Evolutionary conservation across 1,140 invertebrate genomes (phyloP).

Genomic region (Pseudomyrmex pallidus): DNA sequence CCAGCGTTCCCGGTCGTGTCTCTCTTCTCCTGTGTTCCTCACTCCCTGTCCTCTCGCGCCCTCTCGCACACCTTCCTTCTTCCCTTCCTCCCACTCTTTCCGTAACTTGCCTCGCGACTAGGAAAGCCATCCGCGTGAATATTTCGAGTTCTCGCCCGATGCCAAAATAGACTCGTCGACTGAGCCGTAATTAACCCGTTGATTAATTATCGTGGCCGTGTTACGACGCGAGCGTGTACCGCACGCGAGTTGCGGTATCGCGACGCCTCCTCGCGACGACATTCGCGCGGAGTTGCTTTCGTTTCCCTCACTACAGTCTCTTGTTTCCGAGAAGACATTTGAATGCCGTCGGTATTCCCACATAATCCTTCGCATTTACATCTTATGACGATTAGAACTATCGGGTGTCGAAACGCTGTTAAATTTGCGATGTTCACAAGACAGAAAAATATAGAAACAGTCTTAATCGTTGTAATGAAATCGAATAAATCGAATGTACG

Average conservation of each 20-base stretch:
- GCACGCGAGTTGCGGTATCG: conserved; percentile 16
- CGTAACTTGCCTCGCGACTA: conserved; percentile 40
- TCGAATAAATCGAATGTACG: background rate
- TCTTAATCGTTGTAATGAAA: background rate
- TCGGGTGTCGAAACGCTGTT: conserved; percentile 17
- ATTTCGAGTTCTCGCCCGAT: conserved; percentile 66
- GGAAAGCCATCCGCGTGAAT: conserved; percentile 67
- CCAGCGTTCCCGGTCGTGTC: conserved; percentile 14
- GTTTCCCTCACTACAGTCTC: background rate
- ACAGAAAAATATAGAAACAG: background rate
- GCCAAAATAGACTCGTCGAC: conserved; percentile 63
- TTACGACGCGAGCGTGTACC: conserved; percentile 22
- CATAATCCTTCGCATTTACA: background rate
- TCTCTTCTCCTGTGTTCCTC: conserved; percentile 52
- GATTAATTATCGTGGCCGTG: conserved; percentile 64
- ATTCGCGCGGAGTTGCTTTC: background rate
- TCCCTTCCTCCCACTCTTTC: background rate
- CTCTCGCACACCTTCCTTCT: conserved; percentile 8
- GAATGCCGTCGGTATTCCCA: conserved; percentile 29
- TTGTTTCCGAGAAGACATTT: background rate
- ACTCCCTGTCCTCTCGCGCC: conserved; percentile 16
- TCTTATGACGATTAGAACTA: conserved; percentile 36
- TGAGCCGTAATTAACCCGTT: conserved; percentile 65
- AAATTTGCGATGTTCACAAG: background rate
- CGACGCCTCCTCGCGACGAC: background rate